Evolutionary conservation across 2,888 invertebrate species (phyloP).

Genomic region (Lysandra coridon): DNA sequence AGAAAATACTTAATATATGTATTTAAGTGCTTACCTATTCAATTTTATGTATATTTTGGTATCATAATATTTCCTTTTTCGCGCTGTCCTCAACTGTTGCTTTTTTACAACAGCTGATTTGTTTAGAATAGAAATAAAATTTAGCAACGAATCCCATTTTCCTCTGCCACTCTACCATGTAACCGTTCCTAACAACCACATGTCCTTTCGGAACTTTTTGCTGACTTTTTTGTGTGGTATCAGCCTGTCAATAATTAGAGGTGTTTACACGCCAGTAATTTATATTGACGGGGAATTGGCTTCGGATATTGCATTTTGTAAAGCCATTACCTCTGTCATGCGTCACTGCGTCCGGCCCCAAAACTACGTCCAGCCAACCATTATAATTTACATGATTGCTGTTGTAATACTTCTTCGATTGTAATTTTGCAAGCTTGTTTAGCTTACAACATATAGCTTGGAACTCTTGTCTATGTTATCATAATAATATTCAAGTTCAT

Average conservation of each 20-base stretch:
- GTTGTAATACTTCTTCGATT: neutral
- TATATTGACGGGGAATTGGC: conserved; percentile 46
- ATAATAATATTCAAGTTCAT: neutral
- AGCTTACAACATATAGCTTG: neutral
- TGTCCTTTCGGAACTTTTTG: conserved; percentile 30
- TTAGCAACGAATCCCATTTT: neutral
- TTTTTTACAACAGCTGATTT: neutral
- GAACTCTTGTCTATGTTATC: neutral
- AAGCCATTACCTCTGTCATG: conserved; percentile 41
- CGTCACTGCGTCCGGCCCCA: conserved; percentile 33
- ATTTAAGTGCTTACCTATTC: neutral
- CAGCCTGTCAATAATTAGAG: conserved; percentile 35
- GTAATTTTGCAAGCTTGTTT: neutral
- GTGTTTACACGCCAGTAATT: conserved; percentile 49
- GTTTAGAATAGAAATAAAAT: neutral
- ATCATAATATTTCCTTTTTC: neutral
- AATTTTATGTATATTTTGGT: neutral
- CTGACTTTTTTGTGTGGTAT: conserved; percentile 10
- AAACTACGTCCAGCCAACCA: conserved; percentile 16
- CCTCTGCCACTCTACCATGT: neutral
- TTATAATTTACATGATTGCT: conserved; percentile 5
- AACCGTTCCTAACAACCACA: conserved; percentile 15
- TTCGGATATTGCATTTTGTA: conserved; percentile 43
- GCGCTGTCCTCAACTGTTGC: neutral
- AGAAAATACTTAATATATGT: no score